Evolutionary conservation across 2,113 vertebrate genomes (phyloP).

Genomic region (Tylochromis polylepis): DNA sequence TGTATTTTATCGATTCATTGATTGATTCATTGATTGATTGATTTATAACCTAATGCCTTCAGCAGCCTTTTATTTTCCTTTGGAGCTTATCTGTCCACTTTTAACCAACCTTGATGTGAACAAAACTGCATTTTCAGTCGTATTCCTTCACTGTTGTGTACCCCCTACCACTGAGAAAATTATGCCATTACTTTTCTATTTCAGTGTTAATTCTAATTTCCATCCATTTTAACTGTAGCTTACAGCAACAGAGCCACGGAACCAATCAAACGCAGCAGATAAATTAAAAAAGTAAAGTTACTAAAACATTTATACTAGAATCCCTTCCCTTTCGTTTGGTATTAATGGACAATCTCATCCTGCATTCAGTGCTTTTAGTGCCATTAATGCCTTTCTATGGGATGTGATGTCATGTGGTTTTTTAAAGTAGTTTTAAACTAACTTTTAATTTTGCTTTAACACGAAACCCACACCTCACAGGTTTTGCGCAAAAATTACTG

Average conservation of each 20-base stretch:
- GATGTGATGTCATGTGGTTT: neutral
- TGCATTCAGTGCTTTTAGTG: neutral
- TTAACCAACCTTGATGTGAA: neutral
- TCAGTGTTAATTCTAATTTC: neutral
- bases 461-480: neutral
- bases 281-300: neutral
- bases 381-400: neutral
- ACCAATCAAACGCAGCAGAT: neutral
- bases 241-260: neutral
- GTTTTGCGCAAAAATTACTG: neutral
- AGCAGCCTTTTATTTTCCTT: neutral
- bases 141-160: neutral
- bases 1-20: neutral
- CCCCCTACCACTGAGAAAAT: neutral
- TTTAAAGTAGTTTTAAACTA: neutral
- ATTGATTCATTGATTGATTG: neutral
- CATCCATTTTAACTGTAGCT: neutral
- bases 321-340: neutral
- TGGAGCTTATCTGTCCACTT: neutral
- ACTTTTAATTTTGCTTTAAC: neutral
- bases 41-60: neutral
- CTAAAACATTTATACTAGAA: neutral
- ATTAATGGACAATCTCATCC: neutral
- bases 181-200: neutral
- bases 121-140: neutral